Evolutionary conservation across 2,113 vertebrate genomes (phyloP).

Genomic region (Tonatia bakeri): DNA sequence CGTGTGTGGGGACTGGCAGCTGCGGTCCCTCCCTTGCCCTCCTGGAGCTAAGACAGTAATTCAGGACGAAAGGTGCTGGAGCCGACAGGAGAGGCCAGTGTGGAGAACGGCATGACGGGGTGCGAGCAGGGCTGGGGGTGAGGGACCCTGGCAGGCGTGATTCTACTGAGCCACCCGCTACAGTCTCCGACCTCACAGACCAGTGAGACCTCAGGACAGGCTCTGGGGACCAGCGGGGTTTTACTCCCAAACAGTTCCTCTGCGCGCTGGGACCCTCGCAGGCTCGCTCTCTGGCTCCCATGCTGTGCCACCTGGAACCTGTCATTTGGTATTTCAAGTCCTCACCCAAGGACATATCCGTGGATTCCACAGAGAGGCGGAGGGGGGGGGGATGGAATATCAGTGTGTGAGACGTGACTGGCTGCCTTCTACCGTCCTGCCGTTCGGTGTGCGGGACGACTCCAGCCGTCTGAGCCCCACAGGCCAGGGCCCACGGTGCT

Average conservation of each 20-base stretch:
- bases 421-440: too few relatives aligned
- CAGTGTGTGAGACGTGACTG: too few relatives aligned
- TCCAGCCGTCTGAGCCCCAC: too few relatives aligned
- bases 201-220: background rate
- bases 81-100: rapidly evolving
- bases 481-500: rapidly evolving
- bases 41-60: background rate
- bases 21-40: rapidly evolving
- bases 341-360: too few relatives aligned
- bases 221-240: background rate
- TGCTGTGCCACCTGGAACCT: rapidly evolving
- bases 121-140: rapidly evolving
- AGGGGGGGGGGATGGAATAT: too few relatives aligned
- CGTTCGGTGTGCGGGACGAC: too few relatives aligned
- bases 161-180: rapidly evolving
- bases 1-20: rapidly evolving
- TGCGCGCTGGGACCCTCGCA: rapidly evolving
- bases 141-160: rapidly evolving
- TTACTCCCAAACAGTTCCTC: background rate
- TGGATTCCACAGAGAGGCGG: too few relatives aligned
- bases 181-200: background rate
- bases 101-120: rapidly evolving
- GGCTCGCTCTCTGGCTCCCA: background rate
- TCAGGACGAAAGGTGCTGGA: rapidly evolving
- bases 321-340: too few relatives aligned